Conservation (phyloP, 1,140 invertebrate genomes). For the Kradibia gibbosae region DNA sequence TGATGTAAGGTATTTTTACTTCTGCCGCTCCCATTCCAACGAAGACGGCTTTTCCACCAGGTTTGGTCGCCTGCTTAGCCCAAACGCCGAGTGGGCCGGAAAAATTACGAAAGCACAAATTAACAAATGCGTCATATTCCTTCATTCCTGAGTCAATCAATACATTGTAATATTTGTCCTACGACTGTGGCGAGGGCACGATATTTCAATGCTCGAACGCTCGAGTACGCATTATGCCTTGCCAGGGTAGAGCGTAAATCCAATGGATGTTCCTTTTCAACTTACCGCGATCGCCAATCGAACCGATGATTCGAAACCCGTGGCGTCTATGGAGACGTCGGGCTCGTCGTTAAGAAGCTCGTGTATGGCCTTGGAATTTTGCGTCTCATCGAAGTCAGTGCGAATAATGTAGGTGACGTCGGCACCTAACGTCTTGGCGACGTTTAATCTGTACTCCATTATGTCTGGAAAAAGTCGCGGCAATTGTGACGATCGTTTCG, state of each 20-base stretch:
- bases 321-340: slow-evolving; percentile 89
- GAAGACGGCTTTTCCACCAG: slow-evolving; percentile 86
- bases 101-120: too few relatives aligned
- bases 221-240: too few relatives aligned
- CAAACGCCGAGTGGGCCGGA: too few relatives aligned
- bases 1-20: slow-evolving; percentile 85
- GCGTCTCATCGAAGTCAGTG: slow-evolving; percentile 75
- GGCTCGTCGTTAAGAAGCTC: slow-evolving; percentile 79
- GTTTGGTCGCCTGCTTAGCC: slow-evolving; percentile 82
- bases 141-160: too few relatives aligned
- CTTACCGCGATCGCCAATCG: slow-evolving; percentile 83
- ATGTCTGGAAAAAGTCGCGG: too few relatives aligned
- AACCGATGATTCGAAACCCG: slow-evolving; percentile 86
- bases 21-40: slow-evolving; percentile 89
- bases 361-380: slow-evolving; percentile 77
- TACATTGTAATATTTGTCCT: too few relatives aligned
- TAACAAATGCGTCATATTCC: too few relatives aligned
- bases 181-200: too few relatives aligned
- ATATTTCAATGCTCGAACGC: too few relatives aligned
- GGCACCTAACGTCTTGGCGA: slow-evolving; percentile 89
- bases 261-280: too few relatives aligned
- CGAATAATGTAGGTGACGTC: slow-evolving; percentile 80
- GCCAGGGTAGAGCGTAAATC: too few relatives aligned
- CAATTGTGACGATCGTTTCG: too few relatives aligned
- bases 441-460: slow-evolving; percentile 80